Base-by-base conservation (phyloP, 2,797 vertebrate species). In the Sarcoramphus papa region DNA sequence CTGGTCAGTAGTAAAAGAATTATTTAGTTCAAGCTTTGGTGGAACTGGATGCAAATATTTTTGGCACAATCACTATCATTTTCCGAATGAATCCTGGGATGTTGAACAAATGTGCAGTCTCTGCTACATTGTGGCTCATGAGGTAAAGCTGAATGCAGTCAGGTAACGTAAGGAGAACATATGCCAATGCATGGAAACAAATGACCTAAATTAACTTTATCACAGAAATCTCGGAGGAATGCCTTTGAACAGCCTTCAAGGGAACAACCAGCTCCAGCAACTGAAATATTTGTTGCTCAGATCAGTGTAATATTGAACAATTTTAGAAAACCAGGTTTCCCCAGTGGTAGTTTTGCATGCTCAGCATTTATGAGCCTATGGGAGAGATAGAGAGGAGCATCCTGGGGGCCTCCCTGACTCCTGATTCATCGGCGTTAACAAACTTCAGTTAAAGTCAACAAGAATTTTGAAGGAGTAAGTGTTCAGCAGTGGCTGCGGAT, bases 361-460 rank as follows among this genome's bases (percentile, higher is more conserved):
- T 62, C 43, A 3, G 41, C 9, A 0, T 48, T 48, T 17, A 18
- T 20, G 22, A 73, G 14, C 3, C 1, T 37, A 10, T 7, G 10
- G 21, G 57, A 28, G 28, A 50, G 56, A 30, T 19, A 24, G 6
- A 12, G 24, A 40, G 30, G 10, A 63, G 16, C 14, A 6, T 64
- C 33, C 21, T 6, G 53, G 68, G 30, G n/a, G 40, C 9, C 28
- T 45, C 45, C 28, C n/a, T 23, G 33, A 5, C 12, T 53, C 35
- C 65, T 16, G 14, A 8, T 72, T 51, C 17, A 12, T 57, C 9
- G 0, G 17, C 4, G 0, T 50, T 80, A 56, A 33, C 19, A 30
- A 77, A 33, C 9, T 31, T 30, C 28, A 3, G 14, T 40, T 53
- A 14, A 40, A 40, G 30, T 28, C 35, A 37, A 16, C 20, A 37